These are phyloP conservation scores for Haemorhous mexicanus DNA, from an alignment of 2,113 vertebrate species.

Conservation along the genomic window DNA sequence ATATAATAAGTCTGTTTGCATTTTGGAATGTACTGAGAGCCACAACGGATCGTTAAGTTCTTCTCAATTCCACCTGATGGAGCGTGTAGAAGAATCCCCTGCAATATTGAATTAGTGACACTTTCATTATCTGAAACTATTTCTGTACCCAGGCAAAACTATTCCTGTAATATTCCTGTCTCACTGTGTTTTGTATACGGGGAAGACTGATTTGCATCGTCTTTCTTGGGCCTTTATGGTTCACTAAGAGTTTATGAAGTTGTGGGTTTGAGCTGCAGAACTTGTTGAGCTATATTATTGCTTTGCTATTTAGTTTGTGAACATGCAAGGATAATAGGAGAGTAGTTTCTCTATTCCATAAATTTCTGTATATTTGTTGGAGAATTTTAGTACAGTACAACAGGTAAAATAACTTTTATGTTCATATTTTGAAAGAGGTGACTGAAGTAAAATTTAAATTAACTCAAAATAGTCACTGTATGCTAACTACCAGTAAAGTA, in stretches of 20 bases:
- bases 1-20: conserved; percentile 66
- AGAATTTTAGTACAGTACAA: neutral
- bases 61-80: conserved; percentile 59
- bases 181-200: neutral
- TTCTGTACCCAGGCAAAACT: conserved; percentile 60
- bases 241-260: conserved; percentile 37
- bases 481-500: conserved; percentile 2
- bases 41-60: conserved; percentile 47
- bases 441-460: conserved; percentile 35
- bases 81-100: conserved; percentile 22
- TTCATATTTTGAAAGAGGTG: conserved; percentile 29
- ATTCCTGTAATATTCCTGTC: conserved; percentile 33
- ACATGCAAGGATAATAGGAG: neutral
- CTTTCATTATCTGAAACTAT: conserved; percentile 65
- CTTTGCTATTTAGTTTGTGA: conserved; percentile 4
- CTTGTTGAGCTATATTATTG: neutral
- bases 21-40: conserved; percentile 68
- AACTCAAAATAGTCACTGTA: neutral
- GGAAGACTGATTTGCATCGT: conserved; percentile 52
- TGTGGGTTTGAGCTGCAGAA: neutral
- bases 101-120: conserved; percentile 63
- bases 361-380: neutral
- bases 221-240: conserved; percentile 33
- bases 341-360: neutral
- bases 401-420: neutral